Evolutionary conservation across 2,113 vertebrate genomes (phyloP), one percentile per base, ranked within the genome.

Genomic region (Suricata suricatta): DNA sequence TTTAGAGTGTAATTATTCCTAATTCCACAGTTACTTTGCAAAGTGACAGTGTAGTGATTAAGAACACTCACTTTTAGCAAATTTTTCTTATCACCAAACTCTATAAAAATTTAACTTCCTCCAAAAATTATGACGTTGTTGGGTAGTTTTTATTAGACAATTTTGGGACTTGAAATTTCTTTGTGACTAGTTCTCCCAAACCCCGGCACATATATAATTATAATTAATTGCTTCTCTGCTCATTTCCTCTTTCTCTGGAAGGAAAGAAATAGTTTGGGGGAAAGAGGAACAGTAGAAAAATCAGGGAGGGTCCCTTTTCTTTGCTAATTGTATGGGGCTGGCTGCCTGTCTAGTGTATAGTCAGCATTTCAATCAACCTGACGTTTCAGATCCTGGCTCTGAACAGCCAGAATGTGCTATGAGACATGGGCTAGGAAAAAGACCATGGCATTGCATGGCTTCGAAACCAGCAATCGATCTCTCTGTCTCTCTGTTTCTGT

Each of bases 41-140:
- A 97, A 98, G 97, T 98, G 98, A 98, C 97, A 97, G 81, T 90
- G 41, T 71, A 95, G 86, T 98, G 98, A 98, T 97, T 98, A 98
- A 98, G 94, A 97, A 92, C 7, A 27, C 72, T 96, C 21, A 27
- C 68, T 97, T 98, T 98, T 96, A 98, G 97, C 63, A 87, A 97
- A 96, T 96, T 98, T 97, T 95, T 95, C 97, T 96, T 97, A 96
- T 97, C 95, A 84, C 85, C 54, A 91, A 98, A 98, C 94, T 96
- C 95, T 89, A 96, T 96, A 97, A 96, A 98, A 98, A 95, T 96
- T 97, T 98, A 95, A 97, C 97, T 98, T 98, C 95, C 94, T 97
- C 96, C 82, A 64, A 88, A 98, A 98, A 98, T 98, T 96, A 97
- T 97, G 97, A 97, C 77, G 85, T 91, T 97, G 72, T 91, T 94